These are phyloP conservation scores for Dusona sp. DNA, from an alignment of 2,888 invertebrate genomes.

Conservation along the genomic window DNA sequence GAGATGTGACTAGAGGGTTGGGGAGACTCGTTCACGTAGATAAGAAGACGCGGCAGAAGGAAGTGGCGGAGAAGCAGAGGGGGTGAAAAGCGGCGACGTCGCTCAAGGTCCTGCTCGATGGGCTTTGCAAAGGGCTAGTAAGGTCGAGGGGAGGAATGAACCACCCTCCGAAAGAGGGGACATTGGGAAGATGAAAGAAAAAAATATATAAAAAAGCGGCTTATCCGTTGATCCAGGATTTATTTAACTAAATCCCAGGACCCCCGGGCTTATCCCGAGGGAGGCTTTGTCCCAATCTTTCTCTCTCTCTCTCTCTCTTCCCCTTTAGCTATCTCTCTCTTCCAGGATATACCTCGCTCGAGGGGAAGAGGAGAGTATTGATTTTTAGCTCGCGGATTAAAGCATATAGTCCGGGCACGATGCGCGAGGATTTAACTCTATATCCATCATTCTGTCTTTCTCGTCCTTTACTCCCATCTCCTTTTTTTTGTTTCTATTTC, in stretches of 20 bases:
- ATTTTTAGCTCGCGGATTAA: slow-evolving; percentile 84
- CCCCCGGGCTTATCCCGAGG: slow-evolving; percentile 83
- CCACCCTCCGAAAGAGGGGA: slow-evolving; percentile 53
- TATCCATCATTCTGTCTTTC: slow-evolving; percentile 56
- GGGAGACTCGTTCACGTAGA: slow-evolving; percentile 71
- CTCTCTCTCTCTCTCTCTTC: slow-evolving; percentile 40
- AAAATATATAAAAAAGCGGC: slow-evolving; percentile 81
- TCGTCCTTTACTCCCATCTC: slow-evolving; percentile 40
- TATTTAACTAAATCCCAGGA: slow-evolving; percentile 84
- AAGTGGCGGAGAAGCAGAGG: slow-evolving; percentile 22
- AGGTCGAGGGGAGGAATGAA: slow-evolving; percentile 65
- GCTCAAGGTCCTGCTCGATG: slow-evolving; percentile 60
- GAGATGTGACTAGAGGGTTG: slow-evolving; percentile 64
- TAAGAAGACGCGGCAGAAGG: slow-evolving; percentile 58
- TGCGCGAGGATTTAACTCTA: slow-evolving; percentile 63
- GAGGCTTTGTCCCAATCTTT: slow-evolving; percentile 80
- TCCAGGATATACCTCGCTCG: slow-evolving; percentile 33
- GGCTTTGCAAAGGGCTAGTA: slow-evolving; percentile 69
- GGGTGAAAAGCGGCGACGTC: slow-evolving; percentile 52
- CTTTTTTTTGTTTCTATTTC: slow-evolving; percentile 30
- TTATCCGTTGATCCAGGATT: slow-evolving; percentile 85
- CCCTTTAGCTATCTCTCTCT: slow-evolving; percentile 38
- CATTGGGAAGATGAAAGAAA: slow-evolving; percentile 64
- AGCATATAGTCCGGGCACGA: slow-evolving; percentile 80
- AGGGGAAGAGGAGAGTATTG: slow-evolving; percentile 80